phyloP scores from a whole-genome alignment of 92 coral and sea anemone species.

The Hydrozoanthus gracilis region DNA sequence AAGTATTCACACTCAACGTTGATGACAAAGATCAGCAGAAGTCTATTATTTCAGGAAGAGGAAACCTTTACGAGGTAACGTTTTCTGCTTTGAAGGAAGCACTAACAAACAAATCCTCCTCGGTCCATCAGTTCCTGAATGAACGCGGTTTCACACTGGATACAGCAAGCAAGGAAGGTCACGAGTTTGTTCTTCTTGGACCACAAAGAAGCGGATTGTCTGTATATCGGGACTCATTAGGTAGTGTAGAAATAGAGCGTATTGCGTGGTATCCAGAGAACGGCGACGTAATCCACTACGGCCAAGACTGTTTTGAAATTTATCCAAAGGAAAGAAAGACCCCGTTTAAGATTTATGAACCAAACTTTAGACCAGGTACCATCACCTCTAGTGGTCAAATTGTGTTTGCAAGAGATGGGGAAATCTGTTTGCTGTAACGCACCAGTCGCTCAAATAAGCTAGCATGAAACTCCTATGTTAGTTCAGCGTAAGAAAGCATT shows the following conservation, averaged over 20 bases:
- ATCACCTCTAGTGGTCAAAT: background rate
- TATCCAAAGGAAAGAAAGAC: background rate
- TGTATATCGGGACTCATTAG: background rate
- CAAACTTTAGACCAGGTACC: too few species aligned
- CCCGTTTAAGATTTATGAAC: background rate
- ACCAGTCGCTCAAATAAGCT: too few species aligned
- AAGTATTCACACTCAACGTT: background rate
- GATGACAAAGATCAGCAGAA: background rate
- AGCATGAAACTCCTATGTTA: too few species aligned
- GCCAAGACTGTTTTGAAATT: background rate
- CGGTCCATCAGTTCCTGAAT: background rate
- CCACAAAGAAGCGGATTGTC: conserved; percentile 6
- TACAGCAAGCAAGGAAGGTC: background rate
- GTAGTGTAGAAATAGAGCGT: background rate
- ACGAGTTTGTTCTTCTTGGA: background rate
- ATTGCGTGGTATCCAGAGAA: background rate
- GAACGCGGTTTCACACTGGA: background rate
- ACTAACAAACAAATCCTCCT: background rate
- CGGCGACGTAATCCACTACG: background rate
- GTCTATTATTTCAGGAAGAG: background rate
- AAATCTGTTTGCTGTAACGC: too few species aligned
- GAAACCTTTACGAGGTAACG: background rate
- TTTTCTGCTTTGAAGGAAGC: background rate
- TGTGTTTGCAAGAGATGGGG: background rate
- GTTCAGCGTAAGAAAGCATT: too few species aligned